Base-by-base conservation (phyloP, 2,888 invertebrate genomes). In the Pimpla rufipes region DNA sequence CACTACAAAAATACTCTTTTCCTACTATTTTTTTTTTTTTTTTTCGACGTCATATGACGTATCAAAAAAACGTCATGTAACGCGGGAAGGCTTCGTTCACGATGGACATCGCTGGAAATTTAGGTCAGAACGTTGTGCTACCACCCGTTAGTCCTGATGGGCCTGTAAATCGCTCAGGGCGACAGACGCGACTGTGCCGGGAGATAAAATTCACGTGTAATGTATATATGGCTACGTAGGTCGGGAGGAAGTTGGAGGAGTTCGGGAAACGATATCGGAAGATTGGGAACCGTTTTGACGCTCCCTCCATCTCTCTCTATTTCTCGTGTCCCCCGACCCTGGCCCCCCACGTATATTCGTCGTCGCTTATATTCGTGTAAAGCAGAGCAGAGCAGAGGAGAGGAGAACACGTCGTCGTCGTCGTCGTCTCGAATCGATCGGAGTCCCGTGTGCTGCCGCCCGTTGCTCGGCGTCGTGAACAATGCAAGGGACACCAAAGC, bases 381-480 rank as follows among this genome's bases (percentile, higher is more conserved):
- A 64, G 68, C 37, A 35, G 55, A 40, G 21, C 45, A 66, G 76
- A 75, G 75, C 57, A 40, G n/a, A 21, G 18, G 18, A 18, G n/a
- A n/a, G n/a, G n/a, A n/a, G n/a, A n/a, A n/a, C n/a, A n/a, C n/a
- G n/a, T n/a, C 7, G 21, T 52, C 47, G 29, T 23, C 52, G 68
- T 68, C 35, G 83, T 77, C 83, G 79, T 80, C 82, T 81, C 74
- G 57, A 84, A 85, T 85, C 85, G 85, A 85, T 85, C 82, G 79
- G 16, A 21, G 37, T 74, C 40, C 42, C 42, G 45, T 55, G 16
- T 21, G n/a, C n/a, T n/a, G n/a, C n/a, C n/a, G n/a, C n/a, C n/a
- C n/a, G n/a, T n/a, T 13, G 6, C 50, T 23, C 37, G 59, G n/a
- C 78, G 23, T 73, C 79, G 70, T 79, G 77, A 85, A 86, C 81